Evolutionary conservation across 2,888 invertebrate genomes (phyloP).

Genomic region (Dolomedes plantarius): DNA sequence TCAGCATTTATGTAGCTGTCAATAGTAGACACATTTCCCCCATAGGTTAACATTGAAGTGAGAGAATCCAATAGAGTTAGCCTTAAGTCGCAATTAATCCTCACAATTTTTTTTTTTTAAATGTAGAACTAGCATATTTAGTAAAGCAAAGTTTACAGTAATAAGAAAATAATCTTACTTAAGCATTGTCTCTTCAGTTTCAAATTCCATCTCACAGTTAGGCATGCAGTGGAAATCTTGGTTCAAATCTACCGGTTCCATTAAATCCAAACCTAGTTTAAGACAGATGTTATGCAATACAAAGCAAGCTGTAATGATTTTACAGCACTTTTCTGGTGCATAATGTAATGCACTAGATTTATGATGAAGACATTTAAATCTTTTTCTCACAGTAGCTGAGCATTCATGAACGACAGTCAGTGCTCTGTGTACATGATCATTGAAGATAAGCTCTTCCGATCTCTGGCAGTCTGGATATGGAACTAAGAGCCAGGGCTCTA

Average conservation of each 20-base stretch:
- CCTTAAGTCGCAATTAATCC: too few relatives aligned
- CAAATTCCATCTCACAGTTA: neutral
- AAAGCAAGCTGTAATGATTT: neutral
- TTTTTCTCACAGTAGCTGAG: neutral
- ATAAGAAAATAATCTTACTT: neutral
- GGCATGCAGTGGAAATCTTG: neutral
- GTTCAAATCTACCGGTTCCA: neutral
- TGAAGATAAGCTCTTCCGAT: neutral
- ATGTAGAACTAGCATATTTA: too few relatives aligned
- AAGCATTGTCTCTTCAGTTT: neutral
- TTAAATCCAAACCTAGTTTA: neutral
- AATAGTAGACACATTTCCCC: too few relatives aligned
- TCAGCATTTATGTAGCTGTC: too few relatives aligned
- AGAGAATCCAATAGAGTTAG: too few relatives aligned
- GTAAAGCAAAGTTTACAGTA: neutral
- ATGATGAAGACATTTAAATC: neutral
- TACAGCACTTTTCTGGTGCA: neutral
- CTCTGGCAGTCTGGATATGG: neutral
- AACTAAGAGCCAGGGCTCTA: neutral
- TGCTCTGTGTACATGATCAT: neutral
- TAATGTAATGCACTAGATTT: neutral
- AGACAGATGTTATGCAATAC: neutral
- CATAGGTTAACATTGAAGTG: too few relatives aligned
- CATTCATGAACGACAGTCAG: neutral
- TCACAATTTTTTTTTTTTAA: too few relatives aligned